These are phyloP conservation scores for Avahi laniger DNA, from an alignment of 2,797 vertebrate species.

Conservation along the genomic window DNA sequence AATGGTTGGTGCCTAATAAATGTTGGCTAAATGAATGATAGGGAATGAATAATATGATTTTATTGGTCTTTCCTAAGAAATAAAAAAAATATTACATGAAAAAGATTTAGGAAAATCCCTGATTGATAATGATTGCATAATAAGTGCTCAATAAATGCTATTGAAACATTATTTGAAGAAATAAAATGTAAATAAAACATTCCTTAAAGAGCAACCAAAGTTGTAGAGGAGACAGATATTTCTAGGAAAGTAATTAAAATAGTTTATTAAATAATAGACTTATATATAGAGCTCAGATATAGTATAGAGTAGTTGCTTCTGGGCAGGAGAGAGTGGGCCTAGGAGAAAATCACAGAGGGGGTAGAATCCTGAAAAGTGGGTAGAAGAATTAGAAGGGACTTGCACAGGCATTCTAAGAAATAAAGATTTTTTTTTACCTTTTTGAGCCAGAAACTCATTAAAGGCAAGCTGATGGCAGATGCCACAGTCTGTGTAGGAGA, in stretches of 20 bases:
- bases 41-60: neutral
- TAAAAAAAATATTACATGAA: neutral
- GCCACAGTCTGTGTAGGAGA: neutral
- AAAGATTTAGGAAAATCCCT: neutral
- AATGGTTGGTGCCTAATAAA: neutral
- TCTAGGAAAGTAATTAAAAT: neutral
- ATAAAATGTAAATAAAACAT: slow-evolving; percentile 28
- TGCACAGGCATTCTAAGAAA: neutral
- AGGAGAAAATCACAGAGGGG: neutral
- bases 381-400: neutral
- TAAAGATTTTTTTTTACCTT: neutral
- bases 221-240: neutral
- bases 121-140: neutral
- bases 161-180: neutral
- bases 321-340: neutral
- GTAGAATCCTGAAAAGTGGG: neutral
- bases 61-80: neutral
- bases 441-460: slow-evolving; percentile 19
- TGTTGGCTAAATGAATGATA: neutral
- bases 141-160: neutral
- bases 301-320: neutral
- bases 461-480: neutral
- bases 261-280: neutral
- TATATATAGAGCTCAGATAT: neutral
- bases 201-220: neutral